phyloP scores from a whole-genome alignment of 2,113 vertebrate genomes.

The Platycercus adscitus region DNA sequence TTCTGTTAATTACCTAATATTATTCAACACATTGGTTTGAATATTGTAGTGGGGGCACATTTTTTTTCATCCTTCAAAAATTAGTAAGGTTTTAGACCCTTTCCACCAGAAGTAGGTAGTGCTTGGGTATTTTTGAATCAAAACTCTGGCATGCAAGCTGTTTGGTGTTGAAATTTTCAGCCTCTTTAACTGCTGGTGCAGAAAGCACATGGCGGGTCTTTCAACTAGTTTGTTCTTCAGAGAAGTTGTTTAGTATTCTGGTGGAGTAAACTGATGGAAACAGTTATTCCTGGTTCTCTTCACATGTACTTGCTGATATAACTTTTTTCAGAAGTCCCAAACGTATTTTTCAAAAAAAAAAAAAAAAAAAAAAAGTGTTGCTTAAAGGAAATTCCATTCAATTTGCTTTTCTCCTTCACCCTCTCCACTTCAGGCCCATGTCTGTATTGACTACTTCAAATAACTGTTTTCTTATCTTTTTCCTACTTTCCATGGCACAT shows the following conservation, averaged over 20 bases:
- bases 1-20: not conserved
- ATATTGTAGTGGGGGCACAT: not conserved
- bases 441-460: not conserved
- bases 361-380: not conserved
- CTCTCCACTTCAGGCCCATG: not conserved
- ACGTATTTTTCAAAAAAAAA: not conserved
- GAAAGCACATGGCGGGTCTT: not conserved
- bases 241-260: not conserved
- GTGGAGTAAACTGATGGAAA: not conserved
- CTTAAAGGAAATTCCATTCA: not conserved
- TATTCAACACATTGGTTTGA: not conserved
- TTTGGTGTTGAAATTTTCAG: not conserved
- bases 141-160: not conserved
- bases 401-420: not conserved
- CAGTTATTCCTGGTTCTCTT: not conserved
- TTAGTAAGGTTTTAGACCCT: not conserved
- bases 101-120: accelerated
- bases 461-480: not conserved
- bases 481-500: not conserved
- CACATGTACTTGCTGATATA: not conserved
- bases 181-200: not conserved
- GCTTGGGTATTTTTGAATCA: not conserved
- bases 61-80: not conserved
- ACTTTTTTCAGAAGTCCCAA: not conserved
- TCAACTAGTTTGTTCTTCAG: not conserved